These are phyloP conservation scores for Syrmaticus mikado DNA, from an alignment of 2,113 vertebrate species.

Conservation along the genomic window DNA sequence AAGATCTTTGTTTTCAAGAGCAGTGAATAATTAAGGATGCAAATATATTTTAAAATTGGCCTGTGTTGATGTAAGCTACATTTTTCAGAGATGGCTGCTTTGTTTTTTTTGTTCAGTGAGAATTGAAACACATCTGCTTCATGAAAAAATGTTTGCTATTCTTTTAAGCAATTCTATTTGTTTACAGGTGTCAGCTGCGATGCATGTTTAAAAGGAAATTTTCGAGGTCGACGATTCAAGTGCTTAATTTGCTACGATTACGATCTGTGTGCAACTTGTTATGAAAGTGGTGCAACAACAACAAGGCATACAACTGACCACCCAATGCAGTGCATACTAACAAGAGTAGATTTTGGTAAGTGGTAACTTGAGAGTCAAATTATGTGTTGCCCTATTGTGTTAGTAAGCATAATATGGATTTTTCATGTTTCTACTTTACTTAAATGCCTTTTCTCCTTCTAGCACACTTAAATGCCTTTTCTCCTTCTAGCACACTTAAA, in stretches of 20 bases:
- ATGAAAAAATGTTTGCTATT: neutral
- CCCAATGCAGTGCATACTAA: slow-evolving; percentile 99
- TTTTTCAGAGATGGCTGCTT: neutral
- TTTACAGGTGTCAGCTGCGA: slow-evolving; percentile 98
- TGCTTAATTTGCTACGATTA: slow-evolving; percentile 99
- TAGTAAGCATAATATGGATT: neutral
- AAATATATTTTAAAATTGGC: neutral
- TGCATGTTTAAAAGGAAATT: slow-evolving; percentile 99
- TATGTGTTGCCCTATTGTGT: neutral
- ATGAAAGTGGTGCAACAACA: slow-evolving; percentile 98
- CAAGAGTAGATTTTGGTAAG: slow-evolving; percentile 99
- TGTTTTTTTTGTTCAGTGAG: neutral
- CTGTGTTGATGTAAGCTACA: neutral
- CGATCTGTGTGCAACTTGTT: slow-evolving; percentile 98
- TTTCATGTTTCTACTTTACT: neutral
- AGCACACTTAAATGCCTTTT: neutral
- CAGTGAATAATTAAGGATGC: neutral
- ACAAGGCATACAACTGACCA: slow-evolving; percentile 98
- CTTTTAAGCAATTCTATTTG: slow-evolving; percentile 55
- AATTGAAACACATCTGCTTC: neutral
- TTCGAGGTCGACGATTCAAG: slow-evolving; percentile 96
- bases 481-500: neutral
- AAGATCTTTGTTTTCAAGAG: neutral
- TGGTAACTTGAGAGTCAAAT: neutral
- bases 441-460: neutral